Conservation (phyloP, 1,140 invertebrate genomes). For the Drosophila parabipectinata region DNA sequence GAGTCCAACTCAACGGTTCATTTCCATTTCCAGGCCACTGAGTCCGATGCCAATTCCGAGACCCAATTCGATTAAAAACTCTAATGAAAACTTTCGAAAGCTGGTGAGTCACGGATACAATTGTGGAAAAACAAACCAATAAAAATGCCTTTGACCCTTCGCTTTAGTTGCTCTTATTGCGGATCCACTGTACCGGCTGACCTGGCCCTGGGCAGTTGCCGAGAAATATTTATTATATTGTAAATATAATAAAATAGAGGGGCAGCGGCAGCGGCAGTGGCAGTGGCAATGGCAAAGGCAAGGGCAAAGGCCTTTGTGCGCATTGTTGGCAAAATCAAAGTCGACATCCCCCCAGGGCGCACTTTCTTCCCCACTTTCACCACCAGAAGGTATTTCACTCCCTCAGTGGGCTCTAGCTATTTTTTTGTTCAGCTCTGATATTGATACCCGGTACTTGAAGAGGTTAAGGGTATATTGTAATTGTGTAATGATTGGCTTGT, state of each 20-base stretch:
- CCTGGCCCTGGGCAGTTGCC: conserved; percentile 11
- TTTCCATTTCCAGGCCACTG: conserved; percentile 37
- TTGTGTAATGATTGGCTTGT: too few relatives aligned
- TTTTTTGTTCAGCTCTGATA: background rate
- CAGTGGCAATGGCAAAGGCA: background rate
- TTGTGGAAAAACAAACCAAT: conserved; percentile 65
- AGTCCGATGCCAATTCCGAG: conserved; percentile 4
- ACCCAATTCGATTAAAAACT: conserved; percentile 39
- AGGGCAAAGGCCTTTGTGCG: conserved; percentile 38
- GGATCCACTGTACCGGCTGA: conserved; percentile 13
- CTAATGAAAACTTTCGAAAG: conserved; percentile 29
- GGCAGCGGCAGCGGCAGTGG: background rate
- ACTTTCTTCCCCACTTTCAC: background rate
- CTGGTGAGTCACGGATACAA: conserved; percentile 16
- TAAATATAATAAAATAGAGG: conserved; percentile 72
- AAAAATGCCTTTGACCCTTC: conserved; percentile 51
- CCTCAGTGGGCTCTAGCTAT: background rate
- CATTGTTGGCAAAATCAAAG: conserved; percentile 63
- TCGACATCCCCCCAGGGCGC: conserved; percentile 31
- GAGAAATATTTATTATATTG: conserved; percentile 77
- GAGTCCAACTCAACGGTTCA: conserved; percentile 10
- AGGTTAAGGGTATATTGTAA: background rate
- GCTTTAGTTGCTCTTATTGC: background rate
- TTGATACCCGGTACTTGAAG: background rate
- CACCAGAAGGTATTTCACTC: conserved; percentile 25